Conservation (phyloP, 2,113 vertebrate species). For the Otolemur garnettii region DNA sequence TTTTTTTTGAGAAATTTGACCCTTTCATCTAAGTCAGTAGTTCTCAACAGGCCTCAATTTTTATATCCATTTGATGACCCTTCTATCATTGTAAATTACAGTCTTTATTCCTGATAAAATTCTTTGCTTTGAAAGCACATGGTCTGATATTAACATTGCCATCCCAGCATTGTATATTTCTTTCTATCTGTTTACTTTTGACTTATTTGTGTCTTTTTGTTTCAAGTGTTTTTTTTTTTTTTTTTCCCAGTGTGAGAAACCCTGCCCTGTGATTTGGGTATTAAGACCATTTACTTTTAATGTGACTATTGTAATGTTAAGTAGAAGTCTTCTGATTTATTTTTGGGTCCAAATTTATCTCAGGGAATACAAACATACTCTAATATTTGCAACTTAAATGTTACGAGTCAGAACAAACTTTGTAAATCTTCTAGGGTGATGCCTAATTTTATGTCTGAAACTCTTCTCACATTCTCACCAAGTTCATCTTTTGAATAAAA, state of each 20-base stretch:
- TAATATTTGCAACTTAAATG: neutral
- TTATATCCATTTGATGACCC: too few species aligned
- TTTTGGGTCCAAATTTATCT: neutral
- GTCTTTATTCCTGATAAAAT: neutral
- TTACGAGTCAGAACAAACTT: neutral
- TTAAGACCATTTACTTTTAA: neutral
- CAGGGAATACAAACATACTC: neutral
- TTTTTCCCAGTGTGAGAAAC: neutral
- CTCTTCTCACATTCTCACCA: neutral
- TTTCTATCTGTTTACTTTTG: neutral
- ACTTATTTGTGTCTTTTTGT: neutral
- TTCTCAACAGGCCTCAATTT: neutral
- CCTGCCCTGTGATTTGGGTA: neutral
- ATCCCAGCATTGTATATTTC: neutral
- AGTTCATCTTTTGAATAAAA: constrained; percentile 3
- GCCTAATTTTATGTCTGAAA: neutral
- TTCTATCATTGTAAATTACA: neutral
- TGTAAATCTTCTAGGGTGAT: neutral
- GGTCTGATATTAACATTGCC: neutral
- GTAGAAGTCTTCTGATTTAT: neutral
- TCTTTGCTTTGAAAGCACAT: neutral
- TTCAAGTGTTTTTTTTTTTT: neutral
- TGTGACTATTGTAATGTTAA: neutral
- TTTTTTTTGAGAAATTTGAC: neutral
- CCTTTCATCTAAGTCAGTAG: neutral